Conservation (phyloP, 2,888 invertebrate genomes). For the Ennomos quercinarius region DNA sequence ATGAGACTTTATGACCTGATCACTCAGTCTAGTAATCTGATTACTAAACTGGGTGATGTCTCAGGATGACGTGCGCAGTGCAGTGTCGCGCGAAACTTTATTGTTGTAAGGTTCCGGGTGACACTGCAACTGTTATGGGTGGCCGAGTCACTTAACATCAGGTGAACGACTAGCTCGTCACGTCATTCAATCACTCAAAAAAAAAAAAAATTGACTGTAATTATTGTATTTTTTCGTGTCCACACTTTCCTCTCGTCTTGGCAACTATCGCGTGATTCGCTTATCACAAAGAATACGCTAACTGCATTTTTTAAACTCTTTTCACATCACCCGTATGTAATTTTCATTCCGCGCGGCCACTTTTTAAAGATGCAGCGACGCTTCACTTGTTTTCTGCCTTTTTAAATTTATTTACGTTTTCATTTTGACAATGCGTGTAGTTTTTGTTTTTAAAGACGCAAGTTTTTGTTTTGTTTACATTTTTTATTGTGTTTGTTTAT, state of each 20-base stretch:
- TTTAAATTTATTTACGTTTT: conserved; percentile 6
- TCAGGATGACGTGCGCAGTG: too few relatives aligned
- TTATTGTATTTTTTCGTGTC: conserved; percentile 7
- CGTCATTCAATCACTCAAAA: too few relatives aligned
- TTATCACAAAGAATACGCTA: conserved; percentile 40
- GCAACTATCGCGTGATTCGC: conserved; percentile 39
- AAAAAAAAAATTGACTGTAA: too few relatives aligned
- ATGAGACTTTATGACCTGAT: too few relatives aligned
- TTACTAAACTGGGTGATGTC: too few relatives aligned
- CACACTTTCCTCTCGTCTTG: conserved; percentile 13
- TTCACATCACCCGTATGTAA: conserved; percentile 36
- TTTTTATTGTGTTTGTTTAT: conserved; percentile 9
- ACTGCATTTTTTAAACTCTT: conserved; percentile 40
- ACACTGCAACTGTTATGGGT: too few relatives aligned
- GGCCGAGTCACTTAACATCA: too few relatives aligned
- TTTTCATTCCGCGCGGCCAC: conserved; percentile 39
- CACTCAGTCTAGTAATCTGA: too few relatives aligned
- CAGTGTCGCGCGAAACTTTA: too few relatives aligned
- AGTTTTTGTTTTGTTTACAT: conserved; percentile 21
- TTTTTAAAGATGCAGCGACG: conserved; percentile 42
- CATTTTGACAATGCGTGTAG: conserved; percentile 16
- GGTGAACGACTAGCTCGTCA: too few relatives aligned
- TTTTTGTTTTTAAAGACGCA: conserved; percentile 17
- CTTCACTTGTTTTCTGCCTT: conserved; percentile 27
- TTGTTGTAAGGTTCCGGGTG: too few relatives aligned